Base-by-base conservation (phyloP, 2,797 vertebrate genomes). In the Chaetodon trifasciatus region DNA sequence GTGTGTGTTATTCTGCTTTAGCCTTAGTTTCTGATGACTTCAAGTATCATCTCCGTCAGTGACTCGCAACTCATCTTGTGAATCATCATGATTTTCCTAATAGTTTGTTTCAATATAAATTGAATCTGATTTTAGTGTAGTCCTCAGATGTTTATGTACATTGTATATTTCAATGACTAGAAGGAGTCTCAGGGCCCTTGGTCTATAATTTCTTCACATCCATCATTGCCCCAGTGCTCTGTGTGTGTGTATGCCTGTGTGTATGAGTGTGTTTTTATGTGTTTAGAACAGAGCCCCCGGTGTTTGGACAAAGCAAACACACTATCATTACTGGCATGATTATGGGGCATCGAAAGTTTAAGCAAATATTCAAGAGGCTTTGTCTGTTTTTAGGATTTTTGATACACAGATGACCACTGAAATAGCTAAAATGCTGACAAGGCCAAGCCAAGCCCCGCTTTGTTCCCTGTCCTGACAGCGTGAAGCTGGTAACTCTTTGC, bases 321-420 rank as follows among this genome's bases (percentile, higher is more conserved):
- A 78, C 90, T 91, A 88, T 93, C 89, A 94, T 94, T 94, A 94
- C 92, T 90, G 84, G 78, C 90, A 90, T 95, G 92, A 95, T 95
- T 94, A 94, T 91, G 90, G 93, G 91, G 88, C 90, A 93, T 80
- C 66, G 71, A 74, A 89, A 93, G 93, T 95, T 95, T 92, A 93
- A 92, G 83, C 89, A 95, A 95, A 95, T 95, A 95, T 92, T 92
- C 91, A 64, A 86, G 70, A 91, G 78, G 82, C 83, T 91, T 92
- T 86, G 86, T 93, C 89, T 92, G 86, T 92, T 94, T 94, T 93
- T 93, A 92, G 87, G 81, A 77, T 83, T 91, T 85, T 91, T 88
- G 81, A 93, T 93, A 85, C 88, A 89, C 75, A 46, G 76, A 91
- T 92, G 90, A 90, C 84, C 82, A 39, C 81, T 91, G 84, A 90